Evolutionary conservation across 1,140 invertebrate species (phyloP), one percentile per base, ranked within the genome.

Genomic region (Nautilus pompilius): DNA sequence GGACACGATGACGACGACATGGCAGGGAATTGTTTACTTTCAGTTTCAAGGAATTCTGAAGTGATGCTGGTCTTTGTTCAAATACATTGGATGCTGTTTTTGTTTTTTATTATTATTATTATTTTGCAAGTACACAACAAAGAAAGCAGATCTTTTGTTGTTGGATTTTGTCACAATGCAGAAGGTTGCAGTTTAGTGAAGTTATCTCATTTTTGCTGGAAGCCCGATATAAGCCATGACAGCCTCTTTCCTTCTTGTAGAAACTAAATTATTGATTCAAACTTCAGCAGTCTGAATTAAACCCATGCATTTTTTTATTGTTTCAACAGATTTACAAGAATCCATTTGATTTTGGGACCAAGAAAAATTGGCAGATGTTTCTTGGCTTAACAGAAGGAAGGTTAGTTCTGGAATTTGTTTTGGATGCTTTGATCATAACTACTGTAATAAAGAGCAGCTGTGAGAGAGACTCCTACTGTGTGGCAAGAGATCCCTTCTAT

Each of bases 291-390:
- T n/a, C n/a, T n/a, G n/a, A n/a, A n/a, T n/a, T n/a, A n/a, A n/a
- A n/a, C n/a, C n/a, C n/a, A n/a, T n/a, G n/a, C n/a, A n/a, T n/a
- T n/a, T n/a, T n/a, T n/a, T 55, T 75, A 60, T 33, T 55, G 66
- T 65, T 69, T 26, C 67, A 67, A 49, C 69, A 87, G 85, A 66
- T 84, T 2, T 96, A 91, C 80, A 84, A 86, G 51, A 96, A 96
- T 87, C 93, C 93, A 0, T 97, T 95, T 77, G 85, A 97, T 82
- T 93, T 93, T 84, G 95, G 95, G 22, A 80, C 84, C 13, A 84
- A 83, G 69, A 89, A 90, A 73, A 98, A 98, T 82, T 97, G 94
- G 94, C 89, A 84, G 74, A 74, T 92, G 28, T 96, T 97, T 82
- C 83, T 97, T 46, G 93, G 94, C 4, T 77, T 96, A 33, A 87